A percentile compares a stretch with the other conserved stretches of the same genome.
These are phyloP conservation scores for Clepsis dumicolana DNA, from an alignment of 2,888 invertebrate species.

Conservation along the genomic window DNA sequence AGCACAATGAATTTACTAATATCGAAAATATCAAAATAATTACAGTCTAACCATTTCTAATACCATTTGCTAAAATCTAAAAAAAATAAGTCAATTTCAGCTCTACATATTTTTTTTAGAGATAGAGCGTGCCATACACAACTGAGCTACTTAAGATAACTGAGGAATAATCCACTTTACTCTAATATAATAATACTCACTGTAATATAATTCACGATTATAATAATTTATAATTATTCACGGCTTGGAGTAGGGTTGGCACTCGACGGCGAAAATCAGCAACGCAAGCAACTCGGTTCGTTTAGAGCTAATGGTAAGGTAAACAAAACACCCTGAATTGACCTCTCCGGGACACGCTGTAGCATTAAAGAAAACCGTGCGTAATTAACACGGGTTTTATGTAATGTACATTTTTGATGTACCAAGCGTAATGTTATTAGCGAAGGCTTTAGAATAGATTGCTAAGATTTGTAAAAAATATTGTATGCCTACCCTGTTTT, in stretches of 20 bases:
- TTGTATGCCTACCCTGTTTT: no score
- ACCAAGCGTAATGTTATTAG: no score
- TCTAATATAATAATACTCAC: background rate
- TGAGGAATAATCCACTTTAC: background rate
- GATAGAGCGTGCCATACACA: background rate
- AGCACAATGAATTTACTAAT: no score
- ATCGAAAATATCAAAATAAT: background rate
- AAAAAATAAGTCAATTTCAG: no score
- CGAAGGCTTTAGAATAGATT: no score
- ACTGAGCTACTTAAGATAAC: background rate
- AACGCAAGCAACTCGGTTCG: constrained; percentile 18
- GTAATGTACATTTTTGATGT: background rate
- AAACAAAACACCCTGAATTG: constrained; percentile 11
- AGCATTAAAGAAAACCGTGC: background rate
- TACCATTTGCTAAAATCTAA: no score
- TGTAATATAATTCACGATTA: constrained; percentile 28
- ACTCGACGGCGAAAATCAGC: constrained; percentile 35
- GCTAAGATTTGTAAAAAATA: no score
- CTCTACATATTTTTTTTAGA: no score
- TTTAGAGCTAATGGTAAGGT: constrained; percentile 3
- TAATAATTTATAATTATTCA: constrained; percentile 65
- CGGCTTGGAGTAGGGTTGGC: constrained; percentile 52
- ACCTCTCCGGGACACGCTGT: constrained; percentile 15
- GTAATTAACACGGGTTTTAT: constrained; percentile 8
- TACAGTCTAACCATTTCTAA: no score